Percentiles rank a stretch among this genome's conserved stretches.
phyloP scores from a whole-genome alignment of 2,888 invertebrate genomes.

The Apotomis capreana region DNA sequence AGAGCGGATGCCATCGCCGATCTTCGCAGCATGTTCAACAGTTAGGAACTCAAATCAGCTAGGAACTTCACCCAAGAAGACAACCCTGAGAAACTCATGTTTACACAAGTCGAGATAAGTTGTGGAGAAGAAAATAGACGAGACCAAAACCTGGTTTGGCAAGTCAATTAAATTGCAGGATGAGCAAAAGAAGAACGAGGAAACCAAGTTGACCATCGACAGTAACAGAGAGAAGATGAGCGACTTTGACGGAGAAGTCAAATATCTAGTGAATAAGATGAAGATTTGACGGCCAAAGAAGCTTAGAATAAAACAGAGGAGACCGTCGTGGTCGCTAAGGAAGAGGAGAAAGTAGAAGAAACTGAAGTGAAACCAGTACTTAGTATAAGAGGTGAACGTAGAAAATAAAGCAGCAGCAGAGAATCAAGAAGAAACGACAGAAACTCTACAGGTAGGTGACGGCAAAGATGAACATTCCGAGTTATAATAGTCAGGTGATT shows the following conservation, averaged over 20 bases:
- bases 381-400: constrained; percentile 56
- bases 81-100: constrained; percentile 90
- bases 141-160: constrained; percentile 88
- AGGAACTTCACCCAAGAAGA: constrained; percentile 88
- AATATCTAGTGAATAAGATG: constrained; percentile 96
- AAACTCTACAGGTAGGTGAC: constrained; percentile 63
- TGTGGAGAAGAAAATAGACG: constrained; percentile 91
- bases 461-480: constrained; percentile 76
- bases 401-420: constrained; percentile 55
- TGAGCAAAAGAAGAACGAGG: constrained; percentile 86
- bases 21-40: constrained; percentile 91
- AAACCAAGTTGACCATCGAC: constrained; percentile 91
- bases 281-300: constrained; percentile 92
- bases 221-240: constrained; percentile 94
- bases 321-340: constrained; percentile 54
- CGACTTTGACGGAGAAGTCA: constrained; percentile 94
- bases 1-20: constrained; percentile 94
- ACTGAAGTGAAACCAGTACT: constrained; percentile 54
- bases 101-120: constrained; percentile 93
- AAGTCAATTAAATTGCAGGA: constrained; percentile 85
- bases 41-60: constrained; percentile 88
- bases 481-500: constrained; percentile 75
- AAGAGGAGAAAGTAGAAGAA: constrained; percentile 47
- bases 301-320: constrained; percentile 74
- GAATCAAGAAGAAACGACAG: constrained; percentile 47